Base-by-base conservation (phyloP, 2,888 invertebrate genomes). In the Brachynemurus nebulosus region DNA sequence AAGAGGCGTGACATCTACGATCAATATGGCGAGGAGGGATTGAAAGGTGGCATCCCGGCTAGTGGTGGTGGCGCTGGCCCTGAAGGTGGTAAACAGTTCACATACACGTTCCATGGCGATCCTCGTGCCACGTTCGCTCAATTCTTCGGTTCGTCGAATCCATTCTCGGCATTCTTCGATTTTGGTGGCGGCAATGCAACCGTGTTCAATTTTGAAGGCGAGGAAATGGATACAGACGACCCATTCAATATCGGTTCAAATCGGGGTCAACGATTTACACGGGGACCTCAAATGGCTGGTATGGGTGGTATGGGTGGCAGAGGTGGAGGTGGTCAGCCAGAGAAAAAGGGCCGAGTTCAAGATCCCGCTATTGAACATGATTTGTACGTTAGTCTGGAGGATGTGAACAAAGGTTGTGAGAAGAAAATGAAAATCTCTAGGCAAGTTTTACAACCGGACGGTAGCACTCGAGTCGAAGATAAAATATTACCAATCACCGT, bases 381-480 rank as follows among this genome's bases (percentile, higher is more conserved):
- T 55, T 65, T 96, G 27, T 86, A 83, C 56, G 86, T 95, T 1
- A 76, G 83, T 0, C 63, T 97, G 38, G 96, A 97, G 58, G 96
- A 97, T 55, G 84, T 96, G 44, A 73, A 82, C 33, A 79, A 74
- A 37, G 97, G 96, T 9, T 90, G 90, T 58, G 82, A 84, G 0
- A 97, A 96, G 66, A 95, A 92, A 61, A 93, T 97, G 88, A 96
- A 93, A 65, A 97, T 97, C 49, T 92, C 90, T 0, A 76, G 91
- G 39, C 78, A 90, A 57, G 83, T 88, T 1, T 66, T 83, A 23
- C 78, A 78, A 48, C 69, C 80, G 0, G 90, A 92, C 58, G 89
- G 90, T 4, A 72, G 76, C 0, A 70, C 78, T 0, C 76, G 76
- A 52, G 82, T 80, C 53, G 93, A 95, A 61, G 93, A 95, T 57